Evolutionary conservation across 2,888 invertebrate genomes (phyloP).

Genomic region (Cerceris ruficornis): DNA sequence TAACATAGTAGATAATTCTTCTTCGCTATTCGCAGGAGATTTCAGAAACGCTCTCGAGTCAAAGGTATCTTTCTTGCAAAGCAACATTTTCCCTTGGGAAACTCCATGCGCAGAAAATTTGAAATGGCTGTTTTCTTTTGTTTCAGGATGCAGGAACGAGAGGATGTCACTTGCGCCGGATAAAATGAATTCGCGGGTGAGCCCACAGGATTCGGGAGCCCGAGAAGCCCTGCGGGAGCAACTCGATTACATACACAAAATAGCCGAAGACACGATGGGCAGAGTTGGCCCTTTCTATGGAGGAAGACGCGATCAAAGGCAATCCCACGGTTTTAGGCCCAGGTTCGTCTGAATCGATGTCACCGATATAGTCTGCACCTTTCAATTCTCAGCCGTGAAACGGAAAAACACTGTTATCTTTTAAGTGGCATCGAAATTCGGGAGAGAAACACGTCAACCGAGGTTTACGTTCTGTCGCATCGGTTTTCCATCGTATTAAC

Average conservation of each 20-base stretch:
- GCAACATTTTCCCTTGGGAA: no score
- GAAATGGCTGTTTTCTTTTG: not conserved
- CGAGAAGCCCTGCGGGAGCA: conserved; percentile 77
- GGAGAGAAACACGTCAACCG: no score
- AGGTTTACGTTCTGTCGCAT: no score
- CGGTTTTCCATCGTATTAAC: no score
- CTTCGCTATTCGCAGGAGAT: no score
- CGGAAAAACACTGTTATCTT: no score
- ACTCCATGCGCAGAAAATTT: no score
- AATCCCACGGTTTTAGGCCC: conserved; percentile 73
- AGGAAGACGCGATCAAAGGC: conserved; percentile 80
- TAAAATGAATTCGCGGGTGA: conserved; percentile 82
- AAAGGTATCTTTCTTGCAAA: no score
- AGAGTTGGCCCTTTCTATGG: conserved; percentile 77
- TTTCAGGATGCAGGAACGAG: conserved; percentile 63
- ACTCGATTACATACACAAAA: conserved; percentile 82
- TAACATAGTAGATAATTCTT: no score
- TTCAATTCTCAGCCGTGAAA: no score
- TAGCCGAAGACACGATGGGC: conserved; percentile 82
- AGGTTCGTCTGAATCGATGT: conserved; percentile 61
- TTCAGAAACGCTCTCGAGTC: no score
- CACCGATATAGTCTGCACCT: not conserved
- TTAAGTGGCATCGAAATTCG: no score
- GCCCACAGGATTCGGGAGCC: conserved; percentile 75
- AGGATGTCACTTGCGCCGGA: conserved; percentile 58